Base-by-base conservation (phyloP, 2,113 vertebrate species). In the Entosphenus tridentatus region DNA sequence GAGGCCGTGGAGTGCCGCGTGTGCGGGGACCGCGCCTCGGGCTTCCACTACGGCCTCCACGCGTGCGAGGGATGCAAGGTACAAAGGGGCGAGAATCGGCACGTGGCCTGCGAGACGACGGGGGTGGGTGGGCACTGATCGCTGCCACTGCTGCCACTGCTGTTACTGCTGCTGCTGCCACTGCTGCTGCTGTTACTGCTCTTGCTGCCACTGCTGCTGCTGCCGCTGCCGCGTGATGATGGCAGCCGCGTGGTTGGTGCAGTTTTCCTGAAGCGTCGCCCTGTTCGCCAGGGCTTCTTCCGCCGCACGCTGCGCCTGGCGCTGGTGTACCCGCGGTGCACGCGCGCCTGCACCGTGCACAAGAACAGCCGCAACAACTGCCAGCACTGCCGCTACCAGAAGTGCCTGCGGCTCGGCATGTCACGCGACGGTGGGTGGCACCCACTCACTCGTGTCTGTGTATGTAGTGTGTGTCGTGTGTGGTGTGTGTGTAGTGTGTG, bases 41-140 rank as follows among this genome's bases (percentile, higher is more conserved):
- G 93, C 56, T 97, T 95, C 73, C 93, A 97, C 81, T 97, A 97
- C 0, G 93, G 93, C 0, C 91, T 97, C 11, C 93, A 97, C 0
- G 93, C 93, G 9, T 97, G 93, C 0, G 93, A 97, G 77, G 93
- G 90, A 70, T 96, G 93, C 75, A 96, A 97, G 88, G 93, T 97
- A 82, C 8, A 39, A 3, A 39, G 39, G 39, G 6, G 39, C 6
- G 39, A 39, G 39, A 39, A 39, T 39, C 39, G 39, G 39, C 39
- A 39, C 39, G 39, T 39, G 39, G 39, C 39, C 39, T 39, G 39
- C 5, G 39, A 39, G 39, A 5, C 39, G 39, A 39, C 39, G 39
- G 39, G 39, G 3, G 21, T 39, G 21, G 39, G 39, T 39, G 39
- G 39, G 39, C 39, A 39, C 39, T 39, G 39, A 39, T 39, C 39